phyloP scores from a whole-genome alignment of 1,140 invertebrate species.

The Drosophila miranda region DNA sequence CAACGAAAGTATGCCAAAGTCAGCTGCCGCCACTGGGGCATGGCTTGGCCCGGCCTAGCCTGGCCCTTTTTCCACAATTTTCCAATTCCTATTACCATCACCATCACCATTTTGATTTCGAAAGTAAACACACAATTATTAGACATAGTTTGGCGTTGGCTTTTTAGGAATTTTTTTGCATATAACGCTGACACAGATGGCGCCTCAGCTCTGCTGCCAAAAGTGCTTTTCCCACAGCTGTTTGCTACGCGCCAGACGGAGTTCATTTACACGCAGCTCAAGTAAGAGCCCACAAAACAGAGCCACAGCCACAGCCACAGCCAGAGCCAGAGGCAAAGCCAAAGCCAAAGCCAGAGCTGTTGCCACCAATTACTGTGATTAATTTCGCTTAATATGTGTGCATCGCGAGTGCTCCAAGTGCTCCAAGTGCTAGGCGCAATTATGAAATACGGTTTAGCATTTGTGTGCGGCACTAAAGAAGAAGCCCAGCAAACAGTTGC shows the following conservation, averaged over 20 bases:
- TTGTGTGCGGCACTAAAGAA: slow-evolving; percentile 44
- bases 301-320: too few species aligned
- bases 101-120: slow-evolving; percentile 23
- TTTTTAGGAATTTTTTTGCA: slow-evolving; percentile 57
- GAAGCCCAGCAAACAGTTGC: slow-evolving; percentile 55
- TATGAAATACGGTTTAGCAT: slow-evolving; percentile 78
- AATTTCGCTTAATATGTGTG: slow-evolving; percentile 60
- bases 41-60: slow-evolving; percentile 8
- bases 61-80: slow-evolving; percentile 43
- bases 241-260: slow-evolving; percentile 35
- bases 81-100: slow-evolving; percentile 5
- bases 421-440: slow-evolving; percentile 47
- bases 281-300: slow-evolving; percentile 12
- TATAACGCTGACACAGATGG: slow-evolving; percentile 73
- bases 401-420: slow-evolving; percentile 33
- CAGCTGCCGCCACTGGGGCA: slow-evolving; percentile 39
- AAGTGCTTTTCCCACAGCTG: slow-evolving; percentile 67
- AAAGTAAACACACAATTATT: slow-evolving; percentile 63
- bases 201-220: slow-evolving; percentile 57
- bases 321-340: background rate
- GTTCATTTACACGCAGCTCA: slow-evolving; percentile 77
- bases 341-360: slow-evolving; percentile 17
- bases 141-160: slow-evolving; percentile 41
- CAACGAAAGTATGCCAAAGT: slow-evolving; percentile 75
- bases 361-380: slow-evolving; percentile 66